Conservation (phyloP, 1,140 invertebrate genomes). For the Contarinia nasturtii region DNA sequence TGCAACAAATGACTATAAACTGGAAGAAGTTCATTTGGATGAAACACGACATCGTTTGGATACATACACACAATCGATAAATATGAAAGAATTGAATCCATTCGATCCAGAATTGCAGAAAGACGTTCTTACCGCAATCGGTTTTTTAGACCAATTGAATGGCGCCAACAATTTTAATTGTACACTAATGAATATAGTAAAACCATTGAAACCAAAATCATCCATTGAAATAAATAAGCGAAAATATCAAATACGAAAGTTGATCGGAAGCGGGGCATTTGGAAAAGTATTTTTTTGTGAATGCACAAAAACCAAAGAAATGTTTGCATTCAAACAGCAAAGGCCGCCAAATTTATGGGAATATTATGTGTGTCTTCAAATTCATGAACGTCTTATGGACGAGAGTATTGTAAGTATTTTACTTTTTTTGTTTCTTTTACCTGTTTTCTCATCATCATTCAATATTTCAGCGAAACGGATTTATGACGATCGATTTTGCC, state of each 20-base stretch:
- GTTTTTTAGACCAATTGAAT: conserved; percentile 18
- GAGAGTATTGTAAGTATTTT: conserved; percentile 36
- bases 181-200: conserved; percentile 12
- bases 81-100: conserved; percentile 25
- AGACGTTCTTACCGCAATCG: conserved; percentile 31
- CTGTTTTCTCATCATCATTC: not conserved
- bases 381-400: conserved; percentile 46
- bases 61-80: conserved; percentile 1
- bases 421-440: conserved; percentile 15
- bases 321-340: conserved; percentile 53
- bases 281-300: conserved; percentile 40
- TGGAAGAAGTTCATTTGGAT: too few species aligned
- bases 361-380: conserved; percentile 59
- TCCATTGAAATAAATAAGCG: conserved; percentile 29
- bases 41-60: too few species aligned
- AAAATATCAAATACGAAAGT: conserved; percentile 43
- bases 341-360: conserved; percentile 63
- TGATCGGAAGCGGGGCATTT: conserved; percentile 54
- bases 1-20: too few species aligned
- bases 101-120: conserved; percentile 30
- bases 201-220: conserved; percentile 18
- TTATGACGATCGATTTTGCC: conserved; percentile 40
- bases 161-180: conserved; percentile 10
- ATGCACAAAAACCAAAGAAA: conserved; percentile 15
- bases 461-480: conserved; percentile 31